A percentile compares a stretch with the other conserved stretches of the same genome.
phyloP scores from a whole-genome alignment of 2,113 vertebrate genomes.

The Leptobrachium leishanense region DNA sequence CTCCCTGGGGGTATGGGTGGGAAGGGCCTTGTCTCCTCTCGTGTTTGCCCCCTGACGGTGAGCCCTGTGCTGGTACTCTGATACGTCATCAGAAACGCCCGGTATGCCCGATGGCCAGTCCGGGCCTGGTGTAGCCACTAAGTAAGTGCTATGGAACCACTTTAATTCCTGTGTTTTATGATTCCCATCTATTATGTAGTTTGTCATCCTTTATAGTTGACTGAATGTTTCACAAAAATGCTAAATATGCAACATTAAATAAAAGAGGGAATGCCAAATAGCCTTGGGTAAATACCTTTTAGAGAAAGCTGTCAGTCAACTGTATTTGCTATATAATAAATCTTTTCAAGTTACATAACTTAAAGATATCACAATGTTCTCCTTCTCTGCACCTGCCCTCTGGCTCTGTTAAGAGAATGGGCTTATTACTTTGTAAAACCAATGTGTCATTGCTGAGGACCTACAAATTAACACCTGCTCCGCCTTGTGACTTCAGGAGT shows the following conservation, averaged over 20 bases:
- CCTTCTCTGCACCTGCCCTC: not conserved
- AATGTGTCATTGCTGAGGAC: not conserved
- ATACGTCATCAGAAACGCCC: no score
- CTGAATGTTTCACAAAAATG: slow-evolving; percentile 33
- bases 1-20: no score
- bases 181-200: slow-evolving; percentile 25
- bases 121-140: not conserved
- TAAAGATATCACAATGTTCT: slow-evolving; percentile 20
- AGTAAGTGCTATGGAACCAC: not conserved
- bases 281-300: slow-evolving; percentile 32
- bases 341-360: slow-evolving; percentile 34
- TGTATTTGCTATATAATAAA: slow-evolving; percentile 27
- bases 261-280: slow-evolving; percentile 27
- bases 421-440: not conserved
- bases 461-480: not conserved
- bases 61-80: not conserved
- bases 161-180: not conserved
- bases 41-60: not conserved
- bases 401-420: not conserved
- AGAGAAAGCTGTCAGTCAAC: slow-evolving; percentile 17
- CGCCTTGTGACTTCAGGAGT: no score
- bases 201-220: slow-evolving; percentile 32
- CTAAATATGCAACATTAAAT: slow-evolving; percentile 35
- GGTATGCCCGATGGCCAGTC: no score
- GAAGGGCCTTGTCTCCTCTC: no score